A percentile compares a stretch with the other conserved stretches of the same genome.
Conservation (phyloP, 2,113 vertebrate genomes). For the Antechinus flavipes region DNA sequence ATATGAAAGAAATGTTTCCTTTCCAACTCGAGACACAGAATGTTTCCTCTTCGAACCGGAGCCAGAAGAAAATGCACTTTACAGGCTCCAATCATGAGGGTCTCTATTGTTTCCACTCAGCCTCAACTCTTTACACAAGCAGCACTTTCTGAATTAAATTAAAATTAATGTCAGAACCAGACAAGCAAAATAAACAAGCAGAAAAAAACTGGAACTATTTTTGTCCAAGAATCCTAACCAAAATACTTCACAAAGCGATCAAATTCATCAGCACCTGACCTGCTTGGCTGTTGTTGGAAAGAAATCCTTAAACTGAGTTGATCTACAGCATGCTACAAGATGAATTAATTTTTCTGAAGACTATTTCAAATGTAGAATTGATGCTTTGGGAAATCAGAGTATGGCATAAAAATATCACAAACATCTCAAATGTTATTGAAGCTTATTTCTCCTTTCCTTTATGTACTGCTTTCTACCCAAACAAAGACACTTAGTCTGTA, state of each 20-base stretch:
- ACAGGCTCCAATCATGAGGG: not conserved
- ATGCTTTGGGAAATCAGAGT: not conserved
- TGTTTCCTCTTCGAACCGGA: not conserved
- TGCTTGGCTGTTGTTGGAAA: conserved; percentile 13
- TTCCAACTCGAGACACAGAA: conserved; percentile 7
- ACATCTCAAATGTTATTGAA: conserved; percentile 22
- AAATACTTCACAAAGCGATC: conserved; percentile 6
- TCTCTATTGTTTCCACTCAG: not conserved
- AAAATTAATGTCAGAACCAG: not conserved
- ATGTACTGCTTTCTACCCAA: conserved; percentile 11
- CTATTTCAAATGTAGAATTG: conserved; percentile 40
- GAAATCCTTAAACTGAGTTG: conserved; percentile 1
- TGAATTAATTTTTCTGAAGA: conserved; percentile 7
- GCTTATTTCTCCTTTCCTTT: not conserved
- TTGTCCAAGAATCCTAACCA: conserved; percentile 45
- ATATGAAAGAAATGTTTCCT: conserved; percentile 66
- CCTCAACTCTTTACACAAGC: not conserved
- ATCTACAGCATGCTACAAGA: not conserved
- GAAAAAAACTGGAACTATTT: not conserved
- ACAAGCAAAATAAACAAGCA: conserved; percentile 13
- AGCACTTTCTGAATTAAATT: not conserved
- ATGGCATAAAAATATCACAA: conserved; percentile 18
- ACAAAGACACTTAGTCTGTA: not conserved
- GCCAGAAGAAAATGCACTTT: not conserved
- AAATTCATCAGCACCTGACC: not conserved